Percentiles rank a stretch among this genome's conserved stretches.
Evolutionary conservation across 2,113 vertebrate genomes (phyloP).

Genomic region (Tor tambroides): DNA sequence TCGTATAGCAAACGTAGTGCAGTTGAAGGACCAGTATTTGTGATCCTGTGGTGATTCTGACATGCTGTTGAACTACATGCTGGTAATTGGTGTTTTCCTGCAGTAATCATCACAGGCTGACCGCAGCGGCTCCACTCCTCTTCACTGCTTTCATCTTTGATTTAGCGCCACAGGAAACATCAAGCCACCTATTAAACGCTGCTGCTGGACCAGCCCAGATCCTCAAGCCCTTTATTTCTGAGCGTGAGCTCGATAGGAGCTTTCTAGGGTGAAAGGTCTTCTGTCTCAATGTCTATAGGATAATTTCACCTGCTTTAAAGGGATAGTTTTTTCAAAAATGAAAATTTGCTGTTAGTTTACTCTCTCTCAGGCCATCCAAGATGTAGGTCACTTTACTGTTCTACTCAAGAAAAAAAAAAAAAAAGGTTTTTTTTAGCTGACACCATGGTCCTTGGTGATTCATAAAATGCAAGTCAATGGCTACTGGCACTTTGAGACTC

Average conservation of each 20-base stretch:
- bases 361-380: too few species aligned
- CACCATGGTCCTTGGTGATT: background rate
- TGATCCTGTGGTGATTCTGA: background rate
- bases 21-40: background rate
- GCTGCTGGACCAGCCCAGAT: background rate
- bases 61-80: background rate
- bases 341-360: background rate
- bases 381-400: background rate
- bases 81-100: slow-evolving; percentile 28
- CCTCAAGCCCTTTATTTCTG: background rate
- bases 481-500: background rate
- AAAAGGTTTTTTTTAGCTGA: background rate
- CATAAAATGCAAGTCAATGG: too few species aligned
- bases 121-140: slow-evolving; percentile 1
- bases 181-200: slow-evolving; percentile 14
- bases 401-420: too few species aligned
- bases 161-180: slow-evolving; percentile 27
- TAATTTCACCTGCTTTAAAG: background rate
- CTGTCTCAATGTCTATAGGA: background rate
- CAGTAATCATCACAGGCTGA: slow-evolving; percentile 23
- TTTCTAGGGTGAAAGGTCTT: background rate
- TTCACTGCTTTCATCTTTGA: slow-evolving; percentile 30
- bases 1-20: background rate
- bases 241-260: background rate
- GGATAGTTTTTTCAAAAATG: background rate